phyloP scores from a whole-genome alignment of 2,797 vertebrate genomes.

The Acanthis flammea region DNA sequence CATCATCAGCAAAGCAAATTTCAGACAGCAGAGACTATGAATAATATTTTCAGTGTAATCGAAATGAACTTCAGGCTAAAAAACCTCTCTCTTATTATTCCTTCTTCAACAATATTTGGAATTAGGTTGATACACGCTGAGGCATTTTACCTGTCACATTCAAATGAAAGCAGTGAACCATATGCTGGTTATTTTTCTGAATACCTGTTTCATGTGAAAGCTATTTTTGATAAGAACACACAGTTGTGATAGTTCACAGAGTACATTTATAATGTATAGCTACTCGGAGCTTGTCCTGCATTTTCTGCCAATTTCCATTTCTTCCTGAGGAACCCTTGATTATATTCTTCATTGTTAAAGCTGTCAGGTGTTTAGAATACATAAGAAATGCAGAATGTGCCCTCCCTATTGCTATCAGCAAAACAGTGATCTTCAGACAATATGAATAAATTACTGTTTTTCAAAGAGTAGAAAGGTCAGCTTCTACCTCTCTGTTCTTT shows the following conservation, averaged over 20 bases:
- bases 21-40: background rate
- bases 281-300: background rate
- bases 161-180: background rate
- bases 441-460: constrained; percentile 24
- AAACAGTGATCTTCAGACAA: constrained; percentile 11
- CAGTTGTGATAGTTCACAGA: background rate
- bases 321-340: background rate
- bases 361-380: background rate
- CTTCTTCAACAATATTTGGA: background rate
- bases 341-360: background rate
- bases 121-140: background rate
- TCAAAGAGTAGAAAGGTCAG: constrained; percentile 8
- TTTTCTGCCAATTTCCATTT: background rate
- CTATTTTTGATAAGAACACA: background rate
- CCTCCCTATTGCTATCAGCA: background rate
- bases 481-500: background rate
- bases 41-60: background rate
- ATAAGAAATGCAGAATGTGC: background rate
- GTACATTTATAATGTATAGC: background rate
- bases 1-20: background rate
- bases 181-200: background rate
- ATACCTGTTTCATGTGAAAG: background rate
- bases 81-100: background rate
- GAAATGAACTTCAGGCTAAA: background rate
- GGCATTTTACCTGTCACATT: background rate